These are phyloP conservation scores for Drosophila willistoni DNA, from an alignment of 1,140 invertebrate species.

Conservation along the genomic window DNA sequence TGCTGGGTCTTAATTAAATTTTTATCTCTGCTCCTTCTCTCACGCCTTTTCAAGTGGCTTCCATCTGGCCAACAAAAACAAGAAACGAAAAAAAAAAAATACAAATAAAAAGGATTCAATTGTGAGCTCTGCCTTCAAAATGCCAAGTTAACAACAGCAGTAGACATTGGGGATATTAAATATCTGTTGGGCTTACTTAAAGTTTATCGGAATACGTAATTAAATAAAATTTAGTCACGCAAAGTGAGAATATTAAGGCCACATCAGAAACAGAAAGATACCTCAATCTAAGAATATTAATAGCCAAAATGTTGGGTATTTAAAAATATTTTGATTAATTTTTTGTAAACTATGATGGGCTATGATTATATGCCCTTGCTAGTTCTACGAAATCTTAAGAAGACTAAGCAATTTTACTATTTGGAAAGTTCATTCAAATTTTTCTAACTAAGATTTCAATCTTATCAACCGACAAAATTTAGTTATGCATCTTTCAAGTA, in stretches of 20 bases:
- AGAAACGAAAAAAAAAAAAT: background rate
- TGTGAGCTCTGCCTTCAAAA: constrained; percentile 8
- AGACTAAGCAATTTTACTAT: too few species aligned
- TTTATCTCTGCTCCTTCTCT: constrained; percentile 59
- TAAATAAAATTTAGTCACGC: too few species aligned
- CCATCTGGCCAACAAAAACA: background rate
- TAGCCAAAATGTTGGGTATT: too few species aligned
- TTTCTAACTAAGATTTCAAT: background rate
- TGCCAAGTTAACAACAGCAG: background rate
- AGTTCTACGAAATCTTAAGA: too few species aligned
- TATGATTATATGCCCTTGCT: too few species aligned
- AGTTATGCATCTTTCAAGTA: background rate
- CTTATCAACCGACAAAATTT: background rate
- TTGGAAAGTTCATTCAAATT: background rate
- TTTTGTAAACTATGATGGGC: too few species aligned
- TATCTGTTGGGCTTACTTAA: background rate
- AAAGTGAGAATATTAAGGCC: too few species aligned
- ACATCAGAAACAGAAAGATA: too few species aligned
- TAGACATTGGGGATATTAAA: background rate
- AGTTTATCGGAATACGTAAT: too few species aligned
- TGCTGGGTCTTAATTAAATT: constrained; percentile 67
- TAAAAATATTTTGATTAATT: too few species aligned
- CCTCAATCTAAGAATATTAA: too few species aligned
- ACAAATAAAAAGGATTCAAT: constrained; percentile 2
- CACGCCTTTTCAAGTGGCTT: constrained; percentile 3